Evolutionary conservation across 2,888 invertebrate genomes (phyloP).

Genomic region (Epistrophe grossulariae): DNA sequence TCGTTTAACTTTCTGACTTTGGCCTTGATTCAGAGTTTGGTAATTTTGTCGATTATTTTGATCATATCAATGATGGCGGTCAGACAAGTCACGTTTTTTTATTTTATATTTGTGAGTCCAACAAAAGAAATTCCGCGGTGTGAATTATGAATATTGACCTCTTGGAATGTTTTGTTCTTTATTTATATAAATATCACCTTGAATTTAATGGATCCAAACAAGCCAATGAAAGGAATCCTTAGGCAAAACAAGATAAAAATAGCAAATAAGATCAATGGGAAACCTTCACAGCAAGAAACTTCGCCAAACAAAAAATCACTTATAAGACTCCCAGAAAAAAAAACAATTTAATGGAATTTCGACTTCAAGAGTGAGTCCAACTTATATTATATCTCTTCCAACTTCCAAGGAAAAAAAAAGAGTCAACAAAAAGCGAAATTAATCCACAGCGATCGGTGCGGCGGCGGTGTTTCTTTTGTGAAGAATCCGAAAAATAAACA

Average conservation of each 20-base stretch:
- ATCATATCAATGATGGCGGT: not conserved
- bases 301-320: constrained; percentile 21
- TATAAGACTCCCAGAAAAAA: not conserved
- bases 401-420: constrained; percentile 17
- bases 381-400: constrained; percentile 31
- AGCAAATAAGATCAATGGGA: constrained; percentile 7
- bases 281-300: constrained; percentile 26
- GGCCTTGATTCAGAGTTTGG: constrained; percentile 61
- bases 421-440: constrained; percentile 30
- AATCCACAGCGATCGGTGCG: constrained; percentile 48
- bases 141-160: constrained; percentile 26
- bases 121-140: constrained; percentile 13
- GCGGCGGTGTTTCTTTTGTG: constrained; percentile 37
- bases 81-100: constrained; percentile 13
- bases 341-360: constrained; percentile 52
- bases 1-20: constrained; percentile 33
- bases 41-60: constrained; percentile 31
- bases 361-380: constrained; percentile 14
- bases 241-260: constrained; percentile 14
- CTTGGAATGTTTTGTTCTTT: not conserved
- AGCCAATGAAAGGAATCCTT: constrained; percentile 10
- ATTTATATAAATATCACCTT: constrained; percentile 12
- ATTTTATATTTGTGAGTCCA: not conserved
- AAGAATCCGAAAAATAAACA: constrained; percentile 57
- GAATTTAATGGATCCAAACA: not conserved